Conservation (phyloP, 2,888 invertebrate species). For the Ectemnius lituratus region DNA sequence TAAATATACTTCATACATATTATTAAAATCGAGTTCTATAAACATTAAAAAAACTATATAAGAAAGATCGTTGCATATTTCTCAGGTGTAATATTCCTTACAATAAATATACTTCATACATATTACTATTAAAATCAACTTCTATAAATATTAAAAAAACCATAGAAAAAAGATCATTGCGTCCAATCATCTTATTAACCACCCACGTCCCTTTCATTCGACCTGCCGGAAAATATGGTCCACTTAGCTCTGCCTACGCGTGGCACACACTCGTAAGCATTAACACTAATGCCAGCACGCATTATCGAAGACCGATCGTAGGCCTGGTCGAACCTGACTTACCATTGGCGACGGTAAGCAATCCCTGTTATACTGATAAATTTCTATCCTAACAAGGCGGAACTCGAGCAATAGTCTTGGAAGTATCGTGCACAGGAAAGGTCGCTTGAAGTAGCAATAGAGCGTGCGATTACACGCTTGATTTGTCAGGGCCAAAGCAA, state of each 20-base stretch:
- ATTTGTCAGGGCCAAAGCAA: background rate
- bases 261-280: background rate
- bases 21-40: too few relatives aligned
- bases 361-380: background rate
- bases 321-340: background rate
- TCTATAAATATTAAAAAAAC: too few relatives aligned
- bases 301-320: background rate
- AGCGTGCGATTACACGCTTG: slow-evolving; percentile 2
- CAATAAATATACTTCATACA: too few relatives aligned
- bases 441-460: background rate
- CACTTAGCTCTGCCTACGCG: slow-evolving; percentile 59
- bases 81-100: too few relatives aligned
- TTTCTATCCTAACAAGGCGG: too few relatives aligned
- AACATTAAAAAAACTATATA: too few relatives aligned
- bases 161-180: slow-evolving; percentile 43
- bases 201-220: slow-evolving; percentile 63
- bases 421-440: background rate
- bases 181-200: slow-evolving; percentile 70
- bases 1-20: too few relatives aligned
- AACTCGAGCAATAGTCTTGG: too few relatives aligned
- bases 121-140: too few relatives aligned
- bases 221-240: slow-evolving; percentile 51
- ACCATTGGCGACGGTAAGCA: background rate
- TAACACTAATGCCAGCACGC: background rate
- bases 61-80: too few relatives aligned